A percentile compares a stretch with the other conserved stretches of the same genome.
These are phyloP conservation scores for Idaea biselata DNA, from an alignment of 2,888 invertebrate species.

Conservation along the genomic window DNA sequence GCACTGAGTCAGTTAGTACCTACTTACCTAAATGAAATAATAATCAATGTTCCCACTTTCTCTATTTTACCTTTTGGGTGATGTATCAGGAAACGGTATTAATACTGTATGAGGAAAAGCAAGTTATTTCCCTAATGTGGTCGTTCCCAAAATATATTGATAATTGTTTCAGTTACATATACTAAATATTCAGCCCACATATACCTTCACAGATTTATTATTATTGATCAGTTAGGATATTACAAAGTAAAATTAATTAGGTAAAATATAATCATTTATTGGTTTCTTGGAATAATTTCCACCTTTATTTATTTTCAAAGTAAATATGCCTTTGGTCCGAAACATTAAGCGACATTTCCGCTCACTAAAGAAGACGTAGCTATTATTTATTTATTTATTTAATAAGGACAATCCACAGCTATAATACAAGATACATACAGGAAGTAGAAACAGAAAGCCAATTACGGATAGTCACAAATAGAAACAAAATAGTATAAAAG, in stretches of 20 bases:
- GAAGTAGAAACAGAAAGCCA: too few species aligned
- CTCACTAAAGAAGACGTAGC: too few species aligned
- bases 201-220: conserved; percentile 4
- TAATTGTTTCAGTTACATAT: conserved; percentile 61
- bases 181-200: conserved; percentile 48
- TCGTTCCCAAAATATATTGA: conserved; percentile 70
- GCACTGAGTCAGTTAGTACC: too few species aligned
- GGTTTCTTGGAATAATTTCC: neutral
- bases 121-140: conserved; percentile 68
- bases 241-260: neutral
- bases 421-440: too few species aligned
- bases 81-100: conserved; percentile 35
- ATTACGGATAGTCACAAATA: too few species aligned
- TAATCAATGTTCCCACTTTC: neutral
- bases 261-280: neutral
- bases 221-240: neutral
- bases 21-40: too few species aligned
- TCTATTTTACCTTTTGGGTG: neutral
- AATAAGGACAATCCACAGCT: too few species aligned
- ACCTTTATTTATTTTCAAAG: neutral
- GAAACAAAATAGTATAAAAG: too few species aligned
- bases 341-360: too few species aligned
- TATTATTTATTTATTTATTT: too few species aligned
- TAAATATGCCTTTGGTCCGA: too few species aligned
- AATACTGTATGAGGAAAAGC: conserved; percentile 57